A percentile compares a stretch with the other conserved stretches of the same genome.
Conservation (phyloP, 2,113 vertebrate genomes). For the Promerops cafer region DNA sequence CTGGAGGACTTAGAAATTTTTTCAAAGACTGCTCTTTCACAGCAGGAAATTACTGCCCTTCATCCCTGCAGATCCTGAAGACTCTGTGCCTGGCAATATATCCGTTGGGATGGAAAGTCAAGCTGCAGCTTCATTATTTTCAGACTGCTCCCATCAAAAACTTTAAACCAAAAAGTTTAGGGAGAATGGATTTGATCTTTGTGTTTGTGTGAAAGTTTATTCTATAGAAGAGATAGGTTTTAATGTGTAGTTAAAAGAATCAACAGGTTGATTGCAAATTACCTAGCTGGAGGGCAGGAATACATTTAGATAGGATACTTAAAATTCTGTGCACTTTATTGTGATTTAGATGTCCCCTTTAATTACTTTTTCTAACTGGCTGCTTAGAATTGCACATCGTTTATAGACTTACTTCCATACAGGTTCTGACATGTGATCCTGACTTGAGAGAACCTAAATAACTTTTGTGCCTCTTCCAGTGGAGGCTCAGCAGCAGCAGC, state of each 20-base stretch:
- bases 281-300: conserved; percentile 17
- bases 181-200: background rate
- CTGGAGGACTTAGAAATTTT: background rate
- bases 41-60: background rate
- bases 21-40: background rate
- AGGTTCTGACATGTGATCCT: background rate
- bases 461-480: background rate
- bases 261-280: conserved; percentile 5
- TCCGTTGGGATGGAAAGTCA: background rate
- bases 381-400: conserved; percentile 23
- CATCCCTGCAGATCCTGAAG: background rate
- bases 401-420: conserved; percentile 20
- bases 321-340: conserved; percentile 46
- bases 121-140: background rate
- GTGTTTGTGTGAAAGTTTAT: background rate
- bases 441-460: background rate
- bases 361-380: conserved; percentile 66
- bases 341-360: conserved; percentile 65
- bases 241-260: background rate
- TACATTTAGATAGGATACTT: conserved; percentile 16
- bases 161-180: background rate
- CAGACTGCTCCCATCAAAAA: background rate
- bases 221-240: background rate
- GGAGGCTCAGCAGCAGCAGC: background rate
- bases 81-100: background rate